These are phyloP conservation scores for Cygnus olor DNA, from an alignment of 2,797 vertebrate genomes.

Conservation along the genomic window DNA sequence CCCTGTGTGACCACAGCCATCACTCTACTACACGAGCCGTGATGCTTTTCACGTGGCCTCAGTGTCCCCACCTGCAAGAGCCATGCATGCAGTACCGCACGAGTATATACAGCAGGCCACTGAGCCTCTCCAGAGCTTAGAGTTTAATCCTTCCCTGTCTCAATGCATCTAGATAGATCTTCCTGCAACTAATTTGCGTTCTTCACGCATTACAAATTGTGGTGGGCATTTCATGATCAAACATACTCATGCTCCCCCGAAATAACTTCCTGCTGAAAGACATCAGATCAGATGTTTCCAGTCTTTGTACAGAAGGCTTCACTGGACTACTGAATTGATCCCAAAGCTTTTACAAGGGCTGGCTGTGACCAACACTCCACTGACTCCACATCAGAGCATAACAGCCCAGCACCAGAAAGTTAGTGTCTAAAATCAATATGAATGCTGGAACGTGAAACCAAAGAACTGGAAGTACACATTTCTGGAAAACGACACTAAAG, in stretches of 20 bases:
- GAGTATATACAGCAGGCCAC: neutral
- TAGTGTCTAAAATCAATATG: neutral
- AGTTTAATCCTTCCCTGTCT: neutral
- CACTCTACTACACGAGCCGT: neutral
- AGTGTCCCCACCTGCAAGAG: neutral
- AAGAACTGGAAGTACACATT: neutral
- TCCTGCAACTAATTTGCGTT: neutral
- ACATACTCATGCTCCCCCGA: neutral
- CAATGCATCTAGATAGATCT: neutral
- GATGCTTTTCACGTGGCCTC: neutral
- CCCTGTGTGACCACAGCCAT: fast-evolving
- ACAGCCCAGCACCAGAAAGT: neutral
- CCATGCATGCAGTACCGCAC: neutral
- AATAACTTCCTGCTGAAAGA: neutral
- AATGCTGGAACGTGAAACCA: neutral
- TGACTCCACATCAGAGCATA: fast-evolving
- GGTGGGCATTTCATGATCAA: neutral
- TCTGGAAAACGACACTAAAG: neutral
- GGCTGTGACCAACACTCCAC: neutral
- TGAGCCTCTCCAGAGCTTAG: neutral
- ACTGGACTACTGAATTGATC: neutral
- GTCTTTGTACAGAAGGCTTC: neutral
- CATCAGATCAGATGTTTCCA: neutral
- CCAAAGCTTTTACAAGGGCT: neutral
- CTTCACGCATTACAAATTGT: neutral